These are phyloP conservation scores for Caerostris darwini DNA, from an alignment of 1,140 invertebrate genomes.

Conservation along the genomic window DNA sequence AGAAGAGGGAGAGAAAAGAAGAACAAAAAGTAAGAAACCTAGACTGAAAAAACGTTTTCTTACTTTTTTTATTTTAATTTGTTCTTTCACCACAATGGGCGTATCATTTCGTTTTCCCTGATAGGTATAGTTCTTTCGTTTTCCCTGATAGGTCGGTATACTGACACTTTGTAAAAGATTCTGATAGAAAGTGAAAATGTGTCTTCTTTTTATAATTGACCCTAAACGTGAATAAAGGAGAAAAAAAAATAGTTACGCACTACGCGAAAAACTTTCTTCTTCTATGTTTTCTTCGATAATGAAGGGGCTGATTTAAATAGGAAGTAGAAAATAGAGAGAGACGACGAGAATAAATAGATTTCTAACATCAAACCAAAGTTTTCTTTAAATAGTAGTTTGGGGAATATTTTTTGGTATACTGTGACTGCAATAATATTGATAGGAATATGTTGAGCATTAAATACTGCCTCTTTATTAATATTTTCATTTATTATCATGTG, in stretches of 20 bases:
- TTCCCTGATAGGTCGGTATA: neutral
- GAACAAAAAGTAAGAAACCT: neutral
- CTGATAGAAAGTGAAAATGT: neutral
- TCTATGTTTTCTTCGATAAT: neutral
- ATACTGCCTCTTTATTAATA: too few relatives aligned
- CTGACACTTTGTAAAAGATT: conserved; percentile 12
- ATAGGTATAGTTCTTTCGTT: neutral
- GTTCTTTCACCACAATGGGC: too few relatives aligned
- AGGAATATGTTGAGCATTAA: too few relatives aligned
- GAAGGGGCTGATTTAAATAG: conserved; percentile 22
- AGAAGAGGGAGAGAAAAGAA: neutral
- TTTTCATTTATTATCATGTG: too few relatives aligned
- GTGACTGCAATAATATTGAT: too few relatives aligned
- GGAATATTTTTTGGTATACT: neutral
- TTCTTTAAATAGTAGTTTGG: neutral
- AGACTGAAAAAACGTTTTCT: neutral
- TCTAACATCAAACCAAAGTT: neutral
- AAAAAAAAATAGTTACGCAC: neutral
- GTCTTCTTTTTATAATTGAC: conserved; percentile 3
- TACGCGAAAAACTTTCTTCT: neutral
- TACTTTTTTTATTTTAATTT: neutral
- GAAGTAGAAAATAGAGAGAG: neutral
- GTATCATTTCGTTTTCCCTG: too few relatives aligned
- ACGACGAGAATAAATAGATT: neutral
- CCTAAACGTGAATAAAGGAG: neutral